Conservation (phyloP, 2,113 vertebrate genomes). For the Sisor rabdophorus region DNA sequence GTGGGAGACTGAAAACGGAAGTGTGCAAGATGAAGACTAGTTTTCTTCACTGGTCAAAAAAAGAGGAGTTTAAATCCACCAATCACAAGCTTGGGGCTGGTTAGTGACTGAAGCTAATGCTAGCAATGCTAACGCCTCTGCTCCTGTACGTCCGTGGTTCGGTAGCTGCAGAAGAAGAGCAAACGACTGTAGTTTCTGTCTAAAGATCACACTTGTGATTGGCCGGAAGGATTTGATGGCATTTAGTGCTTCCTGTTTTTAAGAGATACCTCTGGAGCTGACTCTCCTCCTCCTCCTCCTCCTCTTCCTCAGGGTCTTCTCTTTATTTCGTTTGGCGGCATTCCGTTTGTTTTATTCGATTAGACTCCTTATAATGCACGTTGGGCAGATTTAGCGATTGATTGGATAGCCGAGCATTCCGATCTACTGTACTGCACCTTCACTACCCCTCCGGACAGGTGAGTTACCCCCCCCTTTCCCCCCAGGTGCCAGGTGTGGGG, state of each 20-base stretch:
- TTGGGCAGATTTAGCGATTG: neutral
- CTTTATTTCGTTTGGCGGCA: neutral
- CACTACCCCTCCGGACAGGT: neutral
- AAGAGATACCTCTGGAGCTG: neutral
- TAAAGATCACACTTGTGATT: neutral
- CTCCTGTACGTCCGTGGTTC: neutral
- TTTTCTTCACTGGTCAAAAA: neutral
- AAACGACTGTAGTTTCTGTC: neutral
- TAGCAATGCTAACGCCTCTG: neutral
- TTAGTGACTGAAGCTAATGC: neutral
- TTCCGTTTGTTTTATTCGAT: neutral
- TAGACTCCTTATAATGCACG: neutral
- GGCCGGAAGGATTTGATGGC: neutral
- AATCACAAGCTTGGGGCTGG: neutral
- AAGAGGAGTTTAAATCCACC: neutral
- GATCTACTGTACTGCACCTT: neutral
- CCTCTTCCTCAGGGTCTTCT: neutral
- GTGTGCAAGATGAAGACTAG: neutral
- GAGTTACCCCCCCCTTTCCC: neutral
- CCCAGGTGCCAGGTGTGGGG: neutral
- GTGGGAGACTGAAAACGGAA: neutral
- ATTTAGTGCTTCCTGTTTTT: conserved; percentile 12
- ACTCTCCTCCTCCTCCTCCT: neutral
- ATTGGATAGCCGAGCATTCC: neutral
- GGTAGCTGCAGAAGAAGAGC: neutral